These are phyloP conservation scores for Ichneumoninae sp. DNA, from an alignment of 2,888 invertebrate genomes.

Conservation along the genomic window DNA sequence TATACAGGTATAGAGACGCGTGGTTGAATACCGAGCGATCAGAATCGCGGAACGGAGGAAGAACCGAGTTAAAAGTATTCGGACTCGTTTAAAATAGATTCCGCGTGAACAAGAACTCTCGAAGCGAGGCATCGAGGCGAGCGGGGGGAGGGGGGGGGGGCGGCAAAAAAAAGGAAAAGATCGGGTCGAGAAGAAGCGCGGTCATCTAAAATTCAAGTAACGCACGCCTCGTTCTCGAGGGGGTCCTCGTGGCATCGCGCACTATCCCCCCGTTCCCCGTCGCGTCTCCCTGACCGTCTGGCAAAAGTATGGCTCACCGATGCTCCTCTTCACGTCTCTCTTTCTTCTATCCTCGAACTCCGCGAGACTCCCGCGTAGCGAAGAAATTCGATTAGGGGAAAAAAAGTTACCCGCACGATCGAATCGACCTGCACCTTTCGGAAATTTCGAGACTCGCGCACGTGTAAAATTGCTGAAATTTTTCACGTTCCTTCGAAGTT, in stretches of 20 bases:
- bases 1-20: conserved; percentile 32
- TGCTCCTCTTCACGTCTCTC: conserved; percentile 28
- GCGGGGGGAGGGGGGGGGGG: background rate
- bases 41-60: conserved; percentile 66
- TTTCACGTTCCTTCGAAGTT: conserved; percentile 39
- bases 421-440: conserved; percentile 52
- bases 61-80: conserved; percentile 68
- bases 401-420: conserved; percentile 66
- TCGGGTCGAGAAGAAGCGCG: conserved; percentile 48
- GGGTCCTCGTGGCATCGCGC: conserved; percentile 55
- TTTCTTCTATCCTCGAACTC: conserved; percentile 37
- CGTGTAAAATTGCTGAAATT: conserved; percentile 62
- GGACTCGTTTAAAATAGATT: conserved; percentile 72
- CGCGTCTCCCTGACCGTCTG: conserved; percentile 42
- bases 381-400: conserved; percentile 60
- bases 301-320: conserved; percentile 51
- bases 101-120: conserved; percentile 68
- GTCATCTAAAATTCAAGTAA: conserved; percentile 72
- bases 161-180: conserved; percentile 30
- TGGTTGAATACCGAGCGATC: conserved; percentile 47
- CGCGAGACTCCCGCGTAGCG: conserved; percentile 36
- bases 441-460: conserved; percentile 61
- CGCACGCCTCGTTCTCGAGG: conserved; percentile 69
- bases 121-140: conserved; percentile 45
- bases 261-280: conserved; percentile 32